Percentiles rank a stretch among this genome's conserved stretches.
These are phyloP conservation scores for Conger conger DNA, from an alignment of 2,113 vertebrate genomes.

Conservation along the genomic window DNA sequence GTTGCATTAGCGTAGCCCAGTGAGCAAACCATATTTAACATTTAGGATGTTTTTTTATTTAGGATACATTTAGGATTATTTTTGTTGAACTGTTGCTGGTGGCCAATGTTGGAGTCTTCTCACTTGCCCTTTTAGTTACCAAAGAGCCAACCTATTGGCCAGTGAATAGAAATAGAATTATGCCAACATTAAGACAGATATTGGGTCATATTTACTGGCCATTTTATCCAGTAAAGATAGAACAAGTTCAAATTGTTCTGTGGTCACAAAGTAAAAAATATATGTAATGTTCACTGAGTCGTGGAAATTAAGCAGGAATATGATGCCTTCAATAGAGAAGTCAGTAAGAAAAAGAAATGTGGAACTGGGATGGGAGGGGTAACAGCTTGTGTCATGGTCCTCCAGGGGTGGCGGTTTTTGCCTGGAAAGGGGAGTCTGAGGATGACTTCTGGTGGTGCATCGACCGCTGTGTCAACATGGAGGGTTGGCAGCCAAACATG, in stretches of 20 bases:
- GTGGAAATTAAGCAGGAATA: background rate
- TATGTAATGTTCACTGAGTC: background rate
- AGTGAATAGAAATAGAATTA: no score
- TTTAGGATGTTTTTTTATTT: no score
- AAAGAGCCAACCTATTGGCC: no score
- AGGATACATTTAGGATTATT: no score
- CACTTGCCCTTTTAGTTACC: no score
- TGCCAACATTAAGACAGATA: no score
- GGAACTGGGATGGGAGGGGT: background rate
- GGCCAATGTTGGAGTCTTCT: no score
- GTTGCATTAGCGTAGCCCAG: no score
- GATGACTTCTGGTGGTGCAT: constrained; percentile 89
- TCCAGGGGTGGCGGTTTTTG: constrained; percentile 78
- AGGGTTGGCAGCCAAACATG: constrained; percentile 83
- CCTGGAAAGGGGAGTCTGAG: constrained; percentile 83
- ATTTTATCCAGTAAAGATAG: background rate
- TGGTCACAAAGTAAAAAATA: background rate
- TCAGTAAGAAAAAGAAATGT: background rate
- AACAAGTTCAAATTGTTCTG: no score
- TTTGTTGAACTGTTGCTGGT: no score
- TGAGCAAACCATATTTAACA: no score
- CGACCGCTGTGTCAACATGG: constrained; percentile 77
- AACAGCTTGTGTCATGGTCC: background rate
- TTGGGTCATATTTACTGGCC: no score
- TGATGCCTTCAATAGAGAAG: background rate